Conservation (phyloP, 2,113 vertebrate genomes). For the Cebus imitator region DNA sequence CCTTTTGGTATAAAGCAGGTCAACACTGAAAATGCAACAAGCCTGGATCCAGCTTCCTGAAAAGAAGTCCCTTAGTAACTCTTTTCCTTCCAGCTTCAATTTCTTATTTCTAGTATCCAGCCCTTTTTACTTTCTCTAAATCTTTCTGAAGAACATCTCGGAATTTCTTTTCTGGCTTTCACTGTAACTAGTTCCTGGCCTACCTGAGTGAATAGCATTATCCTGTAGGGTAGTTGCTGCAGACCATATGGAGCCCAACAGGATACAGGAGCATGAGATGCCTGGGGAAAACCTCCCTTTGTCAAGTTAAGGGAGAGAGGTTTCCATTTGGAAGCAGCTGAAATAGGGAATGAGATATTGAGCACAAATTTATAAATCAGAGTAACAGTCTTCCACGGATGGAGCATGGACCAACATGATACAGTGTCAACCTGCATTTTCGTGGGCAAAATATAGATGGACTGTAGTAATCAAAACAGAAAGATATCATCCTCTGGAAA, state of each 20-base stretch:
- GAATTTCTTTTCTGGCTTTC: background rate
- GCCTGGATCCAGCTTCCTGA: background rate
- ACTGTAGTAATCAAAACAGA: background rate
- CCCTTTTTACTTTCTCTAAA: background rate
- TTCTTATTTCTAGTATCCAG: background rate
- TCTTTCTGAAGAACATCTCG: background rate
- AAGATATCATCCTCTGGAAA: background rate
- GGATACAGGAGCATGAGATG: background rate
- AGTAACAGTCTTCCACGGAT: background rate
- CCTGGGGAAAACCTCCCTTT: background rate
- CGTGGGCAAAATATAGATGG: background rate
- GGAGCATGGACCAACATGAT: background rate
- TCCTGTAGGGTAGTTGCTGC: background rate
- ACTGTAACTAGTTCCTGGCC: background rate
- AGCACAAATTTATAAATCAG: background rate
- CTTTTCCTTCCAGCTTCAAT: background rate
- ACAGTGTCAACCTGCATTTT: background rate
- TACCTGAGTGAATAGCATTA: background rate
- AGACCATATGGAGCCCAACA: background rate
- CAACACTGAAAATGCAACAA: background rate
- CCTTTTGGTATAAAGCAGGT: background rate
- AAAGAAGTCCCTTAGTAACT: background rate
- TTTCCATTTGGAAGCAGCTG: background rate
- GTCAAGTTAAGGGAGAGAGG: background rate
- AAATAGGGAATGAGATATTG: background rate